A percentile compares a stretch with the other conserved stretches of the same genome.
These are phyloP conservation scores for Channa argus DNA, from an alignment of 2,113 vertebrate genomes.

Conservation along the genomic window DNA sequence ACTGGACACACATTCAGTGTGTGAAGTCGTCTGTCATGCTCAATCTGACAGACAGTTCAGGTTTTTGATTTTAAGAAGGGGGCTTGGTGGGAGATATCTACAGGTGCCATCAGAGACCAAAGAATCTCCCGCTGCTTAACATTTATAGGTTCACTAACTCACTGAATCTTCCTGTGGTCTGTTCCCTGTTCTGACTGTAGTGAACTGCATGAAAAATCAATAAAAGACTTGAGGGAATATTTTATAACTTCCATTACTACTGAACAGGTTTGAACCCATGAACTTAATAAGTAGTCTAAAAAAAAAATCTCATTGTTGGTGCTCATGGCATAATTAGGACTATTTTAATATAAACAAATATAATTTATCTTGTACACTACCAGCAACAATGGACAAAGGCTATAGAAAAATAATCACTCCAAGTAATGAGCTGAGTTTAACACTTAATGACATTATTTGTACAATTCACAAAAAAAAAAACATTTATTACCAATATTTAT, in stretches of 20 bases:
- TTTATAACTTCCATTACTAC: not conserved
- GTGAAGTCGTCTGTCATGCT: constrained; percentile 50
- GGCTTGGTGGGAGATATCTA: constrained; percentile 42
- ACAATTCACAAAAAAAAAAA: not conserved
- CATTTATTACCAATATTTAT: not conserved
- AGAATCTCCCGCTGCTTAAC: constrained; percentile 54
- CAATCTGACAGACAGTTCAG: constrained; percentile 51
- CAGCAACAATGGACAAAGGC: not conserved
- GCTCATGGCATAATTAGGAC: not conserved
- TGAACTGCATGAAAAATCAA: constrained; percentile 34
- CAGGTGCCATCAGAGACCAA: constrained; percentile 41
- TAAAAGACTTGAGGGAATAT: not conserved
- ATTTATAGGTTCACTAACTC: constrained; percentile 52
- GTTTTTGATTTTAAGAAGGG: constrained; percentile 64
- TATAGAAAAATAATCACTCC: not conserved
- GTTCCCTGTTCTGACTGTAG: not conserved
- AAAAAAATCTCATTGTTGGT: not conserved
- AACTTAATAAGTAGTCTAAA: constrained; percentile 19
- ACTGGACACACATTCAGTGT: constrained; percentile 21
- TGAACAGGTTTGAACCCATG: constrained; percentile 1
- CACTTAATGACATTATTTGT: not conserved
- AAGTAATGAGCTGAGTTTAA: constrained; percentile 5
- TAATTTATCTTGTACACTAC: not conserved
- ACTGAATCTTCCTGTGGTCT: constrained; percentile 25
- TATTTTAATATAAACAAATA: constrained; percentile 14